Evolutionary conservation across 2,113 vertebrate genomes (phyloP), one percentile per base, ranked within the genome.

Genomic region (Willisornis vidua): DNA sequence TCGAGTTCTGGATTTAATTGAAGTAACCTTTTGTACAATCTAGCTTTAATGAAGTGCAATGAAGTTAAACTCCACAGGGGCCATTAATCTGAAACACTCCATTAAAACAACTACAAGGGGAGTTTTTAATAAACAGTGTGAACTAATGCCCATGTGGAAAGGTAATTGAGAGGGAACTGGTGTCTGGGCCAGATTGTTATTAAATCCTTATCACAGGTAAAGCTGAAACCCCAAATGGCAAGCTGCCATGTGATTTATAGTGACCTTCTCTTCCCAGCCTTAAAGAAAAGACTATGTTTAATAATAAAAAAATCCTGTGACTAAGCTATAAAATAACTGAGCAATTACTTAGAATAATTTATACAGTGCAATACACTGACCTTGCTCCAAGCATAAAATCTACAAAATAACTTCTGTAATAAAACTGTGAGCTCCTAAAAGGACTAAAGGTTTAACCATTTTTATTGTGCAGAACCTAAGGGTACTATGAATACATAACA

Each of bases 71-170:
- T 98, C 98, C 97, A 96, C 72, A 82, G 98, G 98, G 97, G 95
- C 97, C 97, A 98, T 98, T 98, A 98, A 98, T 98, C 98, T 98
- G 97, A 98, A 98, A 98, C 98, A 98, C 97, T 98, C 98, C 97
- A 98, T 98, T 98, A 98, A 98, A 98, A 96, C 96, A 98, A 98
- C 97, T 98, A 98, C 97, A 98, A 98, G 97, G 97, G 94, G 98
- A 98, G 98, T 97, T 98, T 98, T 98, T 98, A 98, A 98, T 98
- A 98, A 98, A 98, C 98, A 98, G 98, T 98, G 98, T 98, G 98
- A 98, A 98, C 97, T 96, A 97, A 98, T 97, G 97, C 97, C 98
- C 98, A 98, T 98, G 98, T 98, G 98, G 98, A 98, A 98, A 98
- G 97, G 98, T 98, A 98, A 98, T 98, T 98, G 98, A 98, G 98